Evolutionary conservation across 2,797 vertebrate genomes (phyloP).

Genomic region (Nannoperca australis): DNA sequence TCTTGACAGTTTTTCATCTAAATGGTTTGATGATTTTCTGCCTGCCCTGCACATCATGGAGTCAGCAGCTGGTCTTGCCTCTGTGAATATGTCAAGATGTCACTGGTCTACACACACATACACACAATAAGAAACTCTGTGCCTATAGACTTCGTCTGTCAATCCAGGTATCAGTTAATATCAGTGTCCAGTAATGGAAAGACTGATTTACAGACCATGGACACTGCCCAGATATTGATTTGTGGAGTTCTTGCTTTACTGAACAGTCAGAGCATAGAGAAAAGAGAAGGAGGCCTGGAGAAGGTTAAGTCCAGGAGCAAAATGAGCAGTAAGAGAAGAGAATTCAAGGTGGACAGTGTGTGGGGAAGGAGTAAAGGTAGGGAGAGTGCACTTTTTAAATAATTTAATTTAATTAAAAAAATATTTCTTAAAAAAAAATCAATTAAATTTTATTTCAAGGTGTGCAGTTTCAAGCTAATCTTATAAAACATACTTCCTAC

Average conservation of each 20-base stretch:
- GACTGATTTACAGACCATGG: slow-evolving; percentile 57
- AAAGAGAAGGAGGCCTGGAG: slow-evolving; percentile 14
- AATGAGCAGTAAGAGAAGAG: neutral
- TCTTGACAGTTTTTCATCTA: slow-evolving; percentile 47
- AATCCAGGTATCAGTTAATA: slow-evolving; percentile 69
- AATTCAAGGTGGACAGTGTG: neutral
- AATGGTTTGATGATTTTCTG: slow-evolving; percentile 43
- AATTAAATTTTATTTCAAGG: neutral
- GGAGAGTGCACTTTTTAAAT: neutral
- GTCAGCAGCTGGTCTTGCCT: slow-evolving; percentile 26
- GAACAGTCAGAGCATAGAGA: slow-evolving; percentile 50
- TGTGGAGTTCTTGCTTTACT: slow-evolving; percentile 53
- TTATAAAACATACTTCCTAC: neutral
- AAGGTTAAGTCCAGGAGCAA: slow-evolving; percentile 20
- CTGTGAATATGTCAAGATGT: slow-evolving; percentile 60
- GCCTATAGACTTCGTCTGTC: slow-evolving; percentile 37
- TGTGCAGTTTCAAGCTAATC: neutral
- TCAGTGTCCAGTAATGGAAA: slow-evolving; percentile 68
- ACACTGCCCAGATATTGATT: slow-evolving; percentile 62
- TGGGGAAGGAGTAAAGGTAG: neutral
- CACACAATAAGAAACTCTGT: slow-evolving; percentile 24
- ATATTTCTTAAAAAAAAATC: neutral
- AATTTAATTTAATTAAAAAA: neutral
- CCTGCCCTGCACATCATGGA: slow-evolving; percentile 31
- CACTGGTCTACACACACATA: slow-evolving; percentile 3